These are phyloP conservation scores for Belgica antarctica DNA, from an alignment of 2,888 invertebrate genomes.

Conservation along the genomic window DNA sequence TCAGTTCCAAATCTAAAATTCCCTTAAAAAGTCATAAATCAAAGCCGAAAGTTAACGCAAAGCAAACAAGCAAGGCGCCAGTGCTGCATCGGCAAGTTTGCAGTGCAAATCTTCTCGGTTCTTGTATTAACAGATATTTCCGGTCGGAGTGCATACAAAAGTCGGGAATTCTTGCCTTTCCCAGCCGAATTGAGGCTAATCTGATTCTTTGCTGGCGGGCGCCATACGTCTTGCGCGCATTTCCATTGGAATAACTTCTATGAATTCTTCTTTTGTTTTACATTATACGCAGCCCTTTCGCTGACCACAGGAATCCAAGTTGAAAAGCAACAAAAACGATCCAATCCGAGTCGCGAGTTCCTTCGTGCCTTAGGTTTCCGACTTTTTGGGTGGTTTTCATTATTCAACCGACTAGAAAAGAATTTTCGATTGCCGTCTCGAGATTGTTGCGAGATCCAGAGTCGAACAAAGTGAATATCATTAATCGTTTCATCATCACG, in stretches of 20 bases:
- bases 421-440: neutral
- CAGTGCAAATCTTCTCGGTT: neutral
- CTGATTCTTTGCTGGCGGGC: slow-evolving; percentile 22
- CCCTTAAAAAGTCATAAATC: neutral
- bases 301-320: slow-evolving; percentile 42
- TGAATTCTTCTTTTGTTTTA: slow-evolving; percentile 33
- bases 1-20: neutral
- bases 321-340: too few species aligned
- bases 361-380: neutral
- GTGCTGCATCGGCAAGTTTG: neutral
- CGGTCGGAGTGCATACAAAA: slow-evolving; percentile 10
- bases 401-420: neutral
- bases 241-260: slow-evolving; percentile 35
- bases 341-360: too few species aligned
- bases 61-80: neutral
- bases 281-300: slow-evolving; percentile 6
- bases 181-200: slow-evolving; percentile 10
- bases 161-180: neutral
- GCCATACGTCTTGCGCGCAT: slow-evolving; percentile 30
- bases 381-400: slow-evolving; percentile 17
- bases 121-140: slow-evolving; percentile 21
- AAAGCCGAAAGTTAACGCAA: neutral
- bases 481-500: neutral
- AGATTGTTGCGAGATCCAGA: neutral
- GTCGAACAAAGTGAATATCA: slow-evolving; percentile 24